Evolutionary conservation across 2,888 invertebrate species (phyloP), one percentile per base, ranked within the genome.

Genomic region (Drosophila quasianomalipes): DNA sequence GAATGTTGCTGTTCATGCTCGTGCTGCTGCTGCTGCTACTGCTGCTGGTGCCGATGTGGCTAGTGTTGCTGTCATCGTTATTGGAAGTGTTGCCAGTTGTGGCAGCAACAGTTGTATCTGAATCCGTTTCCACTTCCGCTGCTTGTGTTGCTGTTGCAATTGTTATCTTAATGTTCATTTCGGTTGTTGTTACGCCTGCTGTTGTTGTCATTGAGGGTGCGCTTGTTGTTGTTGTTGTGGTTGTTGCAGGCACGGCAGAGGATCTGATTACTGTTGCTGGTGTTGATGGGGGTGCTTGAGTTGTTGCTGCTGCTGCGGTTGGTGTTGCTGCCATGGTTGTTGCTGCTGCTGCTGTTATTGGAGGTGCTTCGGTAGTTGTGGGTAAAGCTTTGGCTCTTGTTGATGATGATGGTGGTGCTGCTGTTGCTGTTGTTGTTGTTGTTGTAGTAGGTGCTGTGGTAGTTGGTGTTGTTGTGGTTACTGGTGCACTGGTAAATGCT

Each of bases 131-230:
- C 31, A 54, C 35, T 54, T 70, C 70, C 64, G 51, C 30, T 58
- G 55, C 58, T 49, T 65, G 39, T 61, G 49, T 26, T 26, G 26
- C 53, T 51, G 63, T 64, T 31, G 76, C 39, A 37, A 66, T 70
- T 39, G 72, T 59, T 12, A 54, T 41, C 70, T 64, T 31, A 71
- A 68, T 41, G 74, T 63, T 22, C 60, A 52, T n/a, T 10, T 22
- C 63, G 31, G 79, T 65, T 57, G 74, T 76, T 47, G 77, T 61
- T 57, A 70, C 66, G 6, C 47, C 51, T 37, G 73, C 7, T 35
- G 53, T 49, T 51, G 74, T 49, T 31, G 76, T 54, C 14, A 78
- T 30, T 37, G 74, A 35, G 10, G 57, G 39, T 30, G 39, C 30
- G 5, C 39, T 39, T 39, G 74, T 55, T 47, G 76, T 44, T 37